A percentile compares a stretch with the other conserved stretches of the same genome.
These are phyloP conservation scores for Sigmodon hispidus DNA, from an alignment of 2,113 vertebrate species.

Conservation along the genomic window DNA sequence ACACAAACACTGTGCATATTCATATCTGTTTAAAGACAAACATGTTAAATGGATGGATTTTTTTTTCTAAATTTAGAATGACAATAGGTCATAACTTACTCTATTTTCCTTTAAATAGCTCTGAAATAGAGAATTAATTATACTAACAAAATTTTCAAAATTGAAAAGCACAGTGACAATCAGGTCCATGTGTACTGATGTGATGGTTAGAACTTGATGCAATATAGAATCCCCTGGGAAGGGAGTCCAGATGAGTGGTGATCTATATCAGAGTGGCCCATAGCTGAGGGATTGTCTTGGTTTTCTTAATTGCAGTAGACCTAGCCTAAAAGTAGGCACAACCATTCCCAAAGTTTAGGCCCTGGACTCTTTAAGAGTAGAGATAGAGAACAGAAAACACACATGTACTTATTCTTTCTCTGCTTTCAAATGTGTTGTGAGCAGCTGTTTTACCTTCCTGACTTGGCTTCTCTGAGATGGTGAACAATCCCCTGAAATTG, in stretches of 20 bases:
- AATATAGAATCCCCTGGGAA: not conserved
- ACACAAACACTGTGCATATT: not conserved
- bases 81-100: not conserved
- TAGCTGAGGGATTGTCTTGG: too few species aligned
- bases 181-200: rapidly evolving
- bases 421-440: not conserved
- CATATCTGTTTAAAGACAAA: not conserved
- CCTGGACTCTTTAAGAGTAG: not conserved
- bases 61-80: not conserved
- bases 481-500: too few species aligned
- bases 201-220: not conserved
- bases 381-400: too few species aligned
- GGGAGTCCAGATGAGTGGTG: too few species aligned
- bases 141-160: not conserved
- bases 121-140: not conserved
- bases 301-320: not conserved
- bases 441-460: not conserved
- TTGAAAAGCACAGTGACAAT: slow-evolving; percentile 22
- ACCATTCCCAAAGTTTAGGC: too few species aligned
- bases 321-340: not conserved
- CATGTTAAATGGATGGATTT: not conserved
- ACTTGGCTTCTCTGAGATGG: not conserved
- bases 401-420: not conserved
- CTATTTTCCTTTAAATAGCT: not conserved
- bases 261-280: not conserved